Conservation (phyloP, 2,113 vertebrate genomes). For the Oxyura jamaicensis region DNA sequence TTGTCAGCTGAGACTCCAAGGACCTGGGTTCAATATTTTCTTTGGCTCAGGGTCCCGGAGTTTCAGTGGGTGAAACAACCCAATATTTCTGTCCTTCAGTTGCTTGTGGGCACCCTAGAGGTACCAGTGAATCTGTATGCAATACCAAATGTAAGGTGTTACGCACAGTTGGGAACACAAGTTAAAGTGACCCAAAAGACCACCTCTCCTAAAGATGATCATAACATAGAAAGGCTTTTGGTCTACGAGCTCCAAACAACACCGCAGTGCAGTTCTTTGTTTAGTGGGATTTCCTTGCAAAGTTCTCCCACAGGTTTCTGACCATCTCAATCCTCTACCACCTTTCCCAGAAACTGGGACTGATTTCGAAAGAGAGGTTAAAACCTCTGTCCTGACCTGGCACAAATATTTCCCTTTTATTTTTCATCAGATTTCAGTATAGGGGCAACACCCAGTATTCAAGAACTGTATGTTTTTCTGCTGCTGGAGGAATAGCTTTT, state of each 20-base stretch:
- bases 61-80: neutral
- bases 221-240: neutral
- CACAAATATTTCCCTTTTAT: conserved; percentile 28
- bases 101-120: rapidly evolving
- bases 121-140: neutral
- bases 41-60: neutral
- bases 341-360: neutral
- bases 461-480: neutral
- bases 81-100: neutral
- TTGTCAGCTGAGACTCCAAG: neutral
- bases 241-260: neutral
- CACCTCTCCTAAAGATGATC: neutral
- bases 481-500: conserved; percentile 12
- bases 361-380: neutral
- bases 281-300: neutral
- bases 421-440: neutral
- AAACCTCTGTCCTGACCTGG: neutral
- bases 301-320: neutral
- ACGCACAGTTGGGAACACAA: neutral
- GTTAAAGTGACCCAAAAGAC: neutral
- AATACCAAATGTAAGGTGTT: neutral
- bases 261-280: neutral
- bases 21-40: neutral
- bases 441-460: neutral
- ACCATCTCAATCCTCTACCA: neutral